These are phyloP conservation scores for Cotesia typhae DNA, from an alignment of 1,140 invertebrate species.

Conservation along the genomic window DNA sequence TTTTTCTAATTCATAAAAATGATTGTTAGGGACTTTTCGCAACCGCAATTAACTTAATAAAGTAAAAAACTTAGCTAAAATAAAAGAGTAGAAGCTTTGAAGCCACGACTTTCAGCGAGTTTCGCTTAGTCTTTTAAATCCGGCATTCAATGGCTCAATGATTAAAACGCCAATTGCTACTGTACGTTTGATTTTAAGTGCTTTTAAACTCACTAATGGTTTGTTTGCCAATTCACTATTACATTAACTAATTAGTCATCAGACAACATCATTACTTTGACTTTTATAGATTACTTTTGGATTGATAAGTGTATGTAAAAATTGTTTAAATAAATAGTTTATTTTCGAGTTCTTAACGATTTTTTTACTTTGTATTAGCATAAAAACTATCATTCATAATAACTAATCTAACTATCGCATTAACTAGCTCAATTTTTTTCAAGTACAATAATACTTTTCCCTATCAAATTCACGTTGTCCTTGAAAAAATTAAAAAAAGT, in stretches of 20 bases:
- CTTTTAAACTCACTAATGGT: constrained; percentile 1
- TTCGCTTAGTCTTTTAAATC: neutral
- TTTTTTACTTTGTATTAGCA: no score
- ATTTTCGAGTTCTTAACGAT: no score
- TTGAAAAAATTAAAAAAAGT: no score
- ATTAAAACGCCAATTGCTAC: constrained; percentile 15
- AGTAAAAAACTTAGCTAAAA: neutral
- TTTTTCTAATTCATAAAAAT: constrained; percentile 2
- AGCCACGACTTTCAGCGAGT: neutral
- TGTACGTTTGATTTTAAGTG: constrained; percentile 10
- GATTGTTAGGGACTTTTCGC: constrained; percentile 17
- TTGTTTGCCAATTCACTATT: constrained; percentile 9
- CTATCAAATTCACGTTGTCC: no score
- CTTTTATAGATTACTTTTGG: constrained; percentile 33
- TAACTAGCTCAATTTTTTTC: no score
- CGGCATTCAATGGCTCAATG: constrained; percentile 1
- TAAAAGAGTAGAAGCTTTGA: neutral
- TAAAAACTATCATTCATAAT: no score
- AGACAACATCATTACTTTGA: constrained; percentile 28
- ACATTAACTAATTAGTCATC: neutral
- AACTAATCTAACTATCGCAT: no score
- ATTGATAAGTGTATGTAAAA: no score
- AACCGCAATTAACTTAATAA: constrained; percentile 6
- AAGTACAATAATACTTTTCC: no score
- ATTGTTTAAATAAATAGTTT: no score